Conservation (phyloP, 2,113 vertebrate genomes). For the Balaeniceps rex region DNA sequence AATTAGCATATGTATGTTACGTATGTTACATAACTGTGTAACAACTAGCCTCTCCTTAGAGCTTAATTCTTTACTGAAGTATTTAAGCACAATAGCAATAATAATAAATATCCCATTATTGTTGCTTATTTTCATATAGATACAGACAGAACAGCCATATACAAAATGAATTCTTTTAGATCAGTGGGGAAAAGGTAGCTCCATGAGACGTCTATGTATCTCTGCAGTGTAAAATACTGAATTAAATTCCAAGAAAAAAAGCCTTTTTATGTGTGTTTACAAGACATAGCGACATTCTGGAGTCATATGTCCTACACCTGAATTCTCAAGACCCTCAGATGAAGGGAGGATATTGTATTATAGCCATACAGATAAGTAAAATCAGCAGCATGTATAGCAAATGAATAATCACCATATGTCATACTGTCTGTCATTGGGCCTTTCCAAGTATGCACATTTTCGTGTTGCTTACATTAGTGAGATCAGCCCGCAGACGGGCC, state of each 20-base stretch:
- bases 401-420: constrained; percentile 17
- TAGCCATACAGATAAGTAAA: not conserved
- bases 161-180: not conserved
- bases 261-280: not conserved
- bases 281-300: not conserved
- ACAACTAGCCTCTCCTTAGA: not conserved
- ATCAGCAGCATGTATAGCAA: constrained; percentile 10
- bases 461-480: constrained; percentile 26
- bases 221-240: not conserved
- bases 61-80: not conserved
- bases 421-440: constrained; percentile 11
- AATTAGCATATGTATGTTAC: accelerated
- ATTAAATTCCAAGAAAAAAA: not conserved
- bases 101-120: not conserved
- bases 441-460: constrained; percentile 26
- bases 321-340: not conserved
- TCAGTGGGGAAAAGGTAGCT: not conserved
- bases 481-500: not conserved
- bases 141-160: not conserved
- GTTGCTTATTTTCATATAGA: not conserved
- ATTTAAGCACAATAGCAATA: not conserved
- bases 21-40: not conserved
- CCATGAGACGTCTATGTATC: accelerated
- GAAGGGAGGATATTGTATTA: not conserved
- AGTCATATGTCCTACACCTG: not conserved